Conservation (phyloP, 2,797 vertebrate genomes). For the Pangasius djambal region DNA sequence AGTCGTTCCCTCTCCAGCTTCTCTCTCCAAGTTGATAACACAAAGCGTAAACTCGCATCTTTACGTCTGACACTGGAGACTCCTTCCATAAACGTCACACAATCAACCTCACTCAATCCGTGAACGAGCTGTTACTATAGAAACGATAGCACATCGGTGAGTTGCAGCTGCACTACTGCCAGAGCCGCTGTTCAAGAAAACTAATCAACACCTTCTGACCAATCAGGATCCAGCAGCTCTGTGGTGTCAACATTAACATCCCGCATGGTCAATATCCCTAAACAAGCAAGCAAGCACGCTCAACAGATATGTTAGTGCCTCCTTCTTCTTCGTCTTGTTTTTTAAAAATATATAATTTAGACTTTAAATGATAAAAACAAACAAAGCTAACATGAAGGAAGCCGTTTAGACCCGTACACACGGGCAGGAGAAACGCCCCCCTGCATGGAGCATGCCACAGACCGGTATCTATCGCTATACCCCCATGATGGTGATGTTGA, state of each 20-base stretch:
- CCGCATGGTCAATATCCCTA: background rate
- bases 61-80: background rate
- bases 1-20: no score
- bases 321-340: background rate
- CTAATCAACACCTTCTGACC: background rate
- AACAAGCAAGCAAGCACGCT: background rate
- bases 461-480: background rate
- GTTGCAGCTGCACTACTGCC: background rate
- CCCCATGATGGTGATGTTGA: background rate
- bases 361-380: background rate
- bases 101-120: background rate
- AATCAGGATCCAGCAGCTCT: background rate
- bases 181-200: background rate
- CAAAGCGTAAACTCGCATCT: no score
- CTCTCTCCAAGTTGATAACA: no score
- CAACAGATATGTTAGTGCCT: background rate
- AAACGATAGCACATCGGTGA: background rate
- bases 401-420: background rate
- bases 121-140: background rate
- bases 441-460: background rate
- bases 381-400: background rate
- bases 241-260: background rate
- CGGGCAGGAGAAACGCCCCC: background rate
- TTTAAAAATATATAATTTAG: background rate
- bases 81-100: background rate